A percentile compares a stretch with the other conserved stretches of the same genome.
Evolutionary conservation across 2,113 vertebrate genomes (phyloP).

Genomic region (Rhynchomys soricoides): DNA sequence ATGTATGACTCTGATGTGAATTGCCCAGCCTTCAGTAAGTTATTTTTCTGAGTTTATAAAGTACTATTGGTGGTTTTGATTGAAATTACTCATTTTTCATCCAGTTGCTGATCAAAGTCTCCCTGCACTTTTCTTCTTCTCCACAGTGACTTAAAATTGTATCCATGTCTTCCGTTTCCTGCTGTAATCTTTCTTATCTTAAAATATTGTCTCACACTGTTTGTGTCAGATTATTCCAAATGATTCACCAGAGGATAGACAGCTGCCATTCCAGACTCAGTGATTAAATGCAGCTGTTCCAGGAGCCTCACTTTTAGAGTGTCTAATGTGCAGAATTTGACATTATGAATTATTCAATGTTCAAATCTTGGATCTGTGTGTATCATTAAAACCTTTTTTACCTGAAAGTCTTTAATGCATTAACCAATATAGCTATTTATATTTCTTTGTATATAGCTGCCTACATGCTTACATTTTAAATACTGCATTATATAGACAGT

Average conservation of each 20-base stretch:
- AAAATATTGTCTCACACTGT: slow-evolving; percentile 34
- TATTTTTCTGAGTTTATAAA: slow-evolving; percentile 57
- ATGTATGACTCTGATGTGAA: slow-evolving; percentile 45
- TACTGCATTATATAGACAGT: background rate
- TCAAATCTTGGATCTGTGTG: background rate
- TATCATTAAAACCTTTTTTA: background rate
- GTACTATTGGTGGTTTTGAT: slow-evolving; percentile 65
- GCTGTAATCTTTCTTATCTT: slow-evolving; percentile 73
- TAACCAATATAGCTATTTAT: background rate
- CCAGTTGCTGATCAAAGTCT: slow-evolving; percentile 70
- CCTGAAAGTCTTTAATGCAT: background rate
- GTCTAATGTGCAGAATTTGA: slow-evolving; percentile 6
- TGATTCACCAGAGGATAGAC: background rate
- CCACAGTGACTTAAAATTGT: slow-evolving; percentile 62
- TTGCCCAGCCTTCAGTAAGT: background rate
- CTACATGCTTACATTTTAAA: background rate
- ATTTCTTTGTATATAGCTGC: background rate
- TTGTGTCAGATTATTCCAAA: slow-evolving; percentile 49
- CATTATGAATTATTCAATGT: background rate
- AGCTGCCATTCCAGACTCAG: background rate
- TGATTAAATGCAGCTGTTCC: slow-evolving; percentile 35
- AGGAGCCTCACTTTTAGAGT: slow-evolving; percentile 18
- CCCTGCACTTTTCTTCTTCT: slow-evolving; percentile 41
- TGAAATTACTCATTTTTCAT: slow-evolving; percentile 66
- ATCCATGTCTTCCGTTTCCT: slow-evolving; percentile 35